These are phyloP conservation scores for Ammospiza nelsoni DNA, from an alignment of 2,113 vertebrate species.

Conservation along the genomic window DNA sequence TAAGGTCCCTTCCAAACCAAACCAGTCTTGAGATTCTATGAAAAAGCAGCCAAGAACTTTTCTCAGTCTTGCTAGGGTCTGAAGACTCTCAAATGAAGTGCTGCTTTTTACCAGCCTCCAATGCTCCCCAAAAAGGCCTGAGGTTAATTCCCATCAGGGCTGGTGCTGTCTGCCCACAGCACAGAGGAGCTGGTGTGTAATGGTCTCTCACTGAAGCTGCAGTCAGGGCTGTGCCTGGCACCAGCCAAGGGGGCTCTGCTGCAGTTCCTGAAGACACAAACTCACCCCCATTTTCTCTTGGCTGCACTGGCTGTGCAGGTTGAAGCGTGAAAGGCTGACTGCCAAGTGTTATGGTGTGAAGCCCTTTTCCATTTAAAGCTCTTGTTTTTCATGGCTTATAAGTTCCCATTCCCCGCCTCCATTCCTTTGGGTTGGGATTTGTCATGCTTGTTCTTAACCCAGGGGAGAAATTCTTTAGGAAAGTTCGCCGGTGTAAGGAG, in stretches of 20 bases:
- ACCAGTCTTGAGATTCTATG: not conserved
- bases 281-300: not conserved
- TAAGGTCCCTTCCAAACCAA: not conserved
- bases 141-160: fast-evolving
- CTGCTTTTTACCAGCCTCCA: not conserved
- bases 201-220: not conserved
- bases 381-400: constrained; percentile 13
- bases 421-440: constrained; percentile 12
- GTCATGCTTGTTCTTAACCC: constrained; percentile 42
- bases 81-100: not conserved
- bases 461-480: constrained; percentile 21
- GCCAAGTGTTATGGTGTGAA: not conserved
- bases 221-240: not conserved
- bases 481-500: constrained; percentile 38
- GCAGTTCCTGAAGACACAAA: not conserved
- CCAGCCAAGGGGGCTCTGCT: not conserved
- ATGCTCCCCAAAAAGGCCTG: fast-evolving
- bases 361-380: not conserved
- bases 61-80: not conserved
- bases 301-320: not conserved
- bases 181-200: not conserved
- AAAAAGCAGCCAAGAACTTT: not conserved
- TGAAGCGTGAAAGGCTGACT: not conserved
- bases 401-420: not conserved
- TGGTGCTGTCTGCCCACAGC: not conserved